Evolutionary conservation across 2,113 vertebrate species (phyloP).

Genomic region (Vireo altiloquus): DNA sequence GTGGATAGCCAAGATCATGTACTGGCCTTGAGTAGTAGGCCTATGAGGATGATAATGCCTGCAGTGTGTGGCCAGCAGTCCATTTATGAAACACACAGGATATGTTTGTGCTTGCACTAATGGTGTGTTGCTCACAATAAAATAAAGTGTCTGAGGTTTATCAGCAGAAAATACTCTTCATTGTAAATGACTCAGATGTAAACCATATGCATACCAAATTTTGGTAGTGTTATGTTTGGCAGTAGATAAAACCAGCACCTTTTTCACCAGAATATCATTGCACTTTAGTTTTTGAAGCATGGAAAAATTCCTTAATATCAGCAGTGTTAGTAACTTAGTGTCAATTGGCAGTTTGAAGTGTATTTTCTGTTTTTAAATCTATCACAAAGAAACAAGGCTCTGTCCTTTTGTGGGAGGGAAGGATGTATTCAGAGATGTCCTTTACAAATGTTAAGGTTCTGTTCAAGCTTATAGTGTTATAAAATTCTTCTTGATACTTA

Average conservation of each 20-base stretch:
- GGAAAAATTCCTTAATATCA: background rate
- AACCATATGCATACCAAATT: background rate
- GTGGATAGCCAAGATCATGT: background rate
- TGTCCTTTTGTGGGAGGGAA: background rate
- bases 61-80: background rate
- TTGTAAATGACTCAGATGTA: background rate
- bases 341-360: background rate
- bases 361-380: slow-evolving; percentile 59
- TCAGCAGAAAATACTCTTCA: slow-evolving; percentile 51
- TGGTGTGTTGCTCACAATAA: background rate
- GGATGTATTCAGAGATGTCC: background rate
- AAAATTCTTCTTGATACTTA: background rate
- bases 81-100: background rate
- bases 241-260: background rate
- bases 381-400: background rate
- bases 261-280: background rate
- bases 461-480: background rate
- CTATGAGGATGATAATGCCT: background rate
- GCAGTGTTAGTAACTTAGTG: background rate
- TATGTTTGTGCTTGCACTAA: background rate
- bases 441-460: background rate
- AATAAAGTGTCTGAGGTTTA: background rate
- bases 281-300: background rate
- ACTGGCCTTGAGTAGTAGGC: slow-evolving; percentile 50
- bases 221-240: background rate